Percentiles rank a stretch among this genome's conserved stretches.
Evolutionary conservation across 1,140 invertebrate genomes (phyloP).

Genomic region (Heliconius hewitsoni): DNA sequence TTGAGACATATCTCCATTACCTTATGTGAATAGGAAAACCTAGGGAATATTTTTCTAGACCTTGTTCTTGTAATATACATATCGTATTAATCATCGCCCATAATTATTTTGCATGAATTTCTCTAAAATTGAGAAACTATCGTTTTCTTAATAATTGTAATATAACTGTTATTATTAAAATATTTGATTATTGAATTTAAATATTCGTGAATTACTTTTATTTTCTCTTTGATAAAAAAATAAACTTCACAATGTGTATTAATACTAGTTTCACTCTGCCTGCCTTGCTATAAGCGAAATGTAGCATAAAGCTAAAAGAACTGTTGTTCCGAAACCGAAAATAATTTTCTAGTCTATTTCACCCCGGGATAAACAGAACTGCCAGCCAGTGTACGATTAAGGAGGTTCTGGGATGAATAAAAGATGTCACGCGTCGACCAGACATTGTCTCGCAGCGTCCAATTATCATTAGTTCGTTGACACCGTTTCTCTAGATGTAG

Average conservation of each 20-base stretch:
- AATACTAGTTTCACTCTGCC: no score
- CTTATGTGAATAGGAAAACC: neutral
- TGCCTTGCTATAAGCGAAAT: no score
- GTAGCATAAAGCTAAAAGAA: no score
- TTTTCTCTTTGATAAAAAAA: neutral
- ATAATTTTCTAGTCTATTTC: neutral
- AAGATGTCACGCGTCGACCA: constrained; percentile 36
- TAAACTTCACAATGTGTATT: no score
- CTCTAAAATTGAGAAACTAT: no score
- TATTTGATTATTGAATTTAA: no score
- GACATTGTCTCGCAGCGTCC: constrained; percentile 22
- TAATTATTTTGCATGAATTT: no score
- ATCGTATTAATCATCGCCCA: no score
- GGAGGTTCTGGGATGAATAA: constrained; percentile 34
- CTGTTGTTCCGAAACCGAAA: neutral
- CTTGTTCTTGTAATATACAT: no score
- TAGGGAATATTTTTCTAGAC: neutral
- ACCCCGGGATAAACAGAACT: neutral
- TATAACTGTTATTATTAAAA: no score
- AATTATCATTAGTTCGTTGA: constrained; percentile 32
- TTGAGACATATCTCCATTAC: neutral
- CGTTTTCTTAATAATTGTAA: no score
- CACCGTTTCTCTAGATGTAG: constrained; percentile 22
- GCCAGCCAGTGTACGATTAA: constrained; percentile 9
- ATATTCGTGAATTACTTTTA: no score